phyloP scores from a whole-genome alignment of 1,140 invertebrate species.

The Lucilia cuprina region DNA sequence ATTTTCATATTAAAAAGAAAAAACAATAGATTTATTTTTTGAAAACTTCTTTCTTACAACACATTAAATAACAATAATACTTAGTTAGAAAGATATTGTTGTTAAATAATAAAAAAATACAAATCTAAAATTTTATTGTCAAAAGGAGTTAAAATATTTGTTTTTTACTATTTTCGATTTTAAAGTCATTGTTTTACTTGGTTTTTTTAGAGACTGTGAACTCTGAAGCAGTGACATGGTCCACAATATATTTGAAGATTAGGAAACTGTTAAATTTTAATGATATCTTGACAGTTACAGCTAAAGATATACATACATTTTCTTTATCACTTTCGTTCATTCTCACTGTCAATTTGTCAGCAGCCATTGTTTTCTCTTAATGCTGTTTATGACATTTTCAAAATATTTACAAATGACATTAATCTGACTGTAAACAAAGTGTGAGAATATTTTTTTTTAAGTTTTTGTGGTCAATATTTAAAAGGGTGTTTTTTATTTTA shows the following conservation, averaged over 20 bases:
- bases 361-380: neutral
- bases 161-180: neutral
- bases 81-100: too few species aligned
- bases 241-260: neutral
- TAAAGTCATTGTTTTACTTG: neutral
- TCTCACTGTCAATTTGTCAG: neutral
- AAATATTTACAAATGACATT: neutral
- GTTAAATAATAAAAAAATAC: neutral
- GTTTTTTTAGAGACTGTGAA: neutral
- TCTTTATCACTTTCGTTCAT: neutral
- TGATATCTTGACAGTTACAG: neutral
- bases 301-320: neutral
- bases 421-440: constrained; percentile 4
- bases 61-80: neutral
- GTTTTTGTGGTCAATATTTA: neutral
- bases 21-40: neutral
- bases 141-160: neutral
- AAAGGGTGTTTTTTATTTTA: neutral
- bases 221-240: neutral
- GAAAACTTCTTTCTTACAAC: neutral
- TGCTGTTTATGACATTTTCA: constrained; percentile 8
- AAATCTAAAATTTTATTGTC: neutral
- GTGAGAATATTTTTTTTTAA: neutral
- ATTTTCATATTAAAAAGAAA: neutral
- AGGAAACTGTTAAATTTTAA: neutral